Evolutionary conservation across 1,140 invertebrate species (phyloP), one percentile per base, ranked within the genome.

Genomic region (Agrilus planipennis): DNA sequence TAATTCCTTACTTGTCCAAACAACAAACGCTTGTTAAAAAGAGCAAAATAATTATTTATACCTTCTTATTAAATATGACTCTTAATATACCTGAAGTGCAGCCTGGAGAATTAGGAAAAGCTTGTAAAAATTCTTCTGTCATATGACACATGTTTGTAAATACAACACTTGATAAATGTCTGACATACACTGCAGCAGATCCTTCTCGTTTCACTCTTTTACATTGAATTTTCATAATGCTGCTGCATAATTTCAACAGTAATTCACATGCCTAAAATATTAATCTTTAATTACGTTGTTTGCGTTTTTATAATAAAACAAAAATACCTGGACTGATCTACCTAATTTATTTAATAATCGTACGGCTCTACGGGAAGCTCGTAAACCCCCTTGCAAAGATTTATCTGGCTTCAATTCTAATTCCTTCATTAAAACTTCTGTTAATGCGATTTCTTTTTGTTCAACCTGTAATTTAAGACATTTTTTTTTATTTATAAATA

Each of bases 1-100:
- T 30, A 97, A 64, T 67, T 98, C 90, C 46, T 79, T 72, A 50
- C 83, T 86, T 44, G 83, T 80, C 92, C 92, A 96, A 1, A 93
- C 83, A 45, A 92, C 76, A 49, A 93, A 81, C 45, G 84, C 89
- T 84, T n/a, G n/a, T n/a, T n/a, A 57, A 30, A 71, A 59, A 48
- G 42, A 45, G 42, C 18, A 5, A 27, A 3, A 6, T 44, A 21
- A 36, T 15, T 4, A 7, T 25, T 46, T 28, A 42, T 45, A 28
- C 20, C 15, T 18, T 34, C 18, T n/a, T 20, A n/a, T n/a, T n/a
- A n/a, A n/a, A 16, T 10, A 27, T 40, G 15, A 23, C 7, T 6
- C 10, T 16, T 9, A 28, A 53, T 57, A 60, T 73, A 83, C 73
- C 79, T 50, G 79, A 81, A 42, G 71, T 77, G 69, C 77, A 84